Percentiles rank a stretch among this genome's conserved stretches.
phyloP scores from a whole-genome alignment of 1,140 invertebrate genomes.

The Camponotus floridanus region DNA sequence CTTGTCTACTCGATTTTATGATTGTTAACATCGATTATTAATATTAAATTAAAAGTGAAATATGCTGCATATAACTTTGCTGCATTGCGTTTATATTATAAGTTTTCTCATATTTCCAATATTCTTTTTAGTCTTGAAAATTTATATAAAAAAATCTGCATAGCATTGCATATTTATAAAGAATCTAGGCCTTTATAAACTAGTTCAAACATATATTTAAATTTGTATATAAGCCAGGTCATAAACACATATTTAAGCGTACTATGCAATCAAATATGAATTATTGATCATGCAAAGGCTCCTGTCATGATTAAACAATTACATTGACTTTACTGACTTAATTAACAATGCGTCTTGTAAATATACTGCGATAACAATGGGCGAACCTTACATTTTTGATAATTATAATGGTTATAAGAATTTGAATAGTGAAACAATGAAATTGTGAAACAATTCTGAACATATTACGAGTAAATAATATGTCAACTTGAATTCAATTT shows the following conservation, averaged over 20 bases:
- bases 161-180: neutral
- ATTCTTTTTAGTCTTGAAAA: neutral
- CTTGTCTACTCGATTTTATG: neutral
- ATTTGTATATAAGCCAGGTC: no score
- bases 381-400: neutral
- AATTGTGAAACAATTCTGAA: slow-evolving; percentile 22
- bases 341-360: slow-evolving; percentile 25
- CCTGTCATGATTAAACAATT: slow-evolving; percentile 45
- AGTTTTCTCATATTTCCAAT: neutral
- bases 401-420: slow-evolving; percentile 7
- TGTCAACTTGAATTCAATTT: slow-evolving; percentile 38
- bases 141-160: neutral
- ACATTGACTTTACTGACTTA: slow-evolving; percentile 11
- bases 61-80: neutral
- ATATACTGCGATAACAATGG: slow-evolving; percentile 11
- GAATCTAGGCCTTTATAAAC: neutral
- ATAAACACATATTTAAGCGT: no score
- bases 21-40: neutral
- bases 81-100: neutral
- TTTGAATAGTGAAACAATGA: neutral
- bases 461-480: neutral
- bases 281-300: slow-evolving; percentile 21
- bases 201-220: neutral
- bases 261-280: neutral
- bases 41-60: neutral